Evolutionary conservation across 2,113 vertebrate species (phyloP).

Genomic region (Sciurus niger): DNA sequence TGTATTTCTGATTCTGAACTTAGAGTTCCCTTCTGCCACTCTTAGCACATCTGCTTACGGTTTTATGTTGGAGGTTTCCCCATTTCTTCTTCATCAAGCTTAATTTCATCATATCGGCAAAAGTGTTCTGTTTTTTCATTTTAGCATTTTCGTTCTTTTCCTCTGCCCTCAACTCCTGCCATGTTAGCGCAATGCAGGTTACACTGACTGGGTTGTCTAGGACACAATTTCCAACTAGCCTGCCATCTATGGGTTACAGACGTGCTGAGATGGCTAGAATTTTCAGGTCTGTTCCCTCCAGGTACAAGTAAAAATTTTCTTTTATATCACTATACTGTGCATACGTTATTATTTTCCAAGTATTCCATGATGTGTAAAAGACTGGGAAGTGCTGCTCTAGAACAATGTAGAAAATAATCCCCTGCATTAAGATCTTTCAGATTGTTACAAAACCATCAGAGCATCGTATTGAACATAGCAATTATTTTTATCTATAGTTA

Average conservation of each 20-base stretch:
- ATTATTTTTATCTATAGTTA: slow-evolving; percentile 22
- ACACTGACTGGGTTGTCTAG: neutral
- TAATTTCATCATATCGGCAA: neutral
- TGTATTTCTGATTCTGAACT: neutral
- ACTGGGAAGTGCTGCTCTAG: neutral
- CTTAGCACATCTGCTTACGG: neutral
- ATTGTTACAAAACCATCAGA: neutral
- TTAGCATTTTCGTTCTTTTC: neutral
- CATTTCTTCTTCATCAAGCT: neutral
- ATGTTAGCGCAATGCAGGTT: neutral
- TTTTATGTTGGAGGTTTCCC: neutral
- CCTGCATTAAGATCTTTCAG: slow-evolving; percentile 28
- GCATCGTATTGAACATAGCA: neutral
- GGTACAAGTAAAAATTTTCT: neutral
- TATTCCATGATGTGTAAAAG: neutral
- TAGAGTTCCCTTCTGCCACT: neutral
- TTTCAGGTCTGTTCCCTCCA: neutral
- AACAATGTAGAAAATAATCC: neutral
- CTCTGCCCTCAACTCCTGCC: neutral
- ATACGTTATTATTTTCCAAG: neutral
- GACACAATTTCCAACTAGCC: neutral
- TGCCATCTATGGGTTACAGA: neutral
- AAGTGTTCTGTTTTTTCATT: neutral
- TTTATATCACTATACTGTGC: neutral
- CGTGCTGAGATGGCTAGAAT: neutral